Evolutionary conservation across 2,113 vertebrate species (phyloP).

Genomic region (Plecotus auritus): DNA sequence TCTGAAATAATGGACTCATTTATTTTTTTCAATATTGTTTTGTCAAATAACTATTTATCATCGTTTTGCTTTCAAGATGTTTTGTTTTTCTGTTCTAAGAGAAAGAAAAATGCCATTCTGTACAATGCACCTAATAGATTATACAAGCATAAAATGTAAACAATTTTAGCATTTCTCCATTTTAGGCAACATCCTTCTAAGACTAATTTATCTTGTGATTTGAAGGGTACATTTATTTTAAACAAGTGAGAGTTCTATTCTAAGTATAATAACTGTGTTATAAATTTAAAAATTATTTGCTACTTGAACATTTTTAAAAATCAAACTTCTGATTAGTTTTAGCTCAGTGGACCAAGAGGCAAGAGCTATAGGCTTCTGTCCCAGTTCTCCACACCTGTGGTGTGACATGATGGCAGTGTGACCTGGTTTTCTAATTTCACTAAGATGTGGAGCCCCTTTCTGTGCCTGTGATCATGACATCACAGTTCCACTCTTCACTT

Average conservation of each 20-base stretch:
- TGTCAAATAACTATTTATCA: constrained; percentile 38
- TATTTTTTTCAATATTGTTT: constrained; percentile 37
- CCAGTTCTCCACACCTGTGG: not conserved
- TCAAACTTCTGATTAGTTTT: not conserved
- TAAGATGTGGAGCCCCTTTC: not conserved
- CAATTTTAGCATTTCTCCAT: constrained; percentile 47
- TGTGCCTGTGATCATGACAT: not conserved
- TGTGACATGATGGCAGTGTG: rapidly evolving
- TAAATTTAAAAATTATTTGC: constrained; percentile 25
- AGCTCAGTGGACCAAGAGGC: not conserved
- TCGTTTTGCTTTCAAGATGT: constrained; percentile 18
- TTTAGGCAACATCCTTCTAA: constrained; percentile 42
- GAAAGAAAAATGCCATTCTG: constrained; percentile 40
- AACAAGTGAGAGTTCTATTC: not conserved
- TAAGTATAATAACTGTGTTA: not conserved
- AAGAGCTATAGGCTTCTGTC: rapidly evolving
- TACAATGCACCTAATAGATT: not conserved
- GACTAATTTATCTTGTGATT: constrained; percentile 28
- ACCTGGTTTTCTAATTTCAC: not conserved
- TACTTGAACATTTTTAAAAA: not conserved
- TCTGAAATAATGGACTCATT: constrained; percentile 5
- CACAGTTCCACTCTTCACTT: not conserved
- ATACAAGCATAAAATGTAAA: constrained; percentile 9
- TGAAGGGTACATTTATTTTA: not conserved
- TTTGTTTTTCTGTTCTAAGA: constrained; percentile 33